Conservation (phyloP, 2,797 vertebrate genomes). For the Nannoperca australis region DNA sequence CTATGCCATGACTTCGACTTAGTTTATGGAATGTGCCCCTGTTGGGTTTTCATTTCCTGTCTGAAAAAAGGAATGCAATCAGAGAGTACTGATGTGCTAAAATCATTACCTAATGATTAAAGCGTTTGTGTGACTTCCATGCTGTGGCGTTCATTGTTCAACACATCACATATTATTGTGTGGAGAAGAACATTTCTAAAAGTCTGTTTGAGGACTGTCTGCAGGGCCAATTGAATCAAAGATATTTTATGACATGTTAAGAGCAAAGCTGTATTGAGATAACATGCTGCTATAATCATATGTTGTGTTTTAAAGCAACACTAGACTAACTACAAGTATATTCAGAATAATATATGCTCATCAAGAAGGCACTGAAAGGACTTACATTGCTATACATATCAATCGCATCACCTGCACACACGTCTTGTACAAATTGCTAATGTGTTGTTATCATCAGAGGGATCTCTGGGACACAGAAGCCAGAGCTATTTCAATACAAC, state of each 20-base stretch:
- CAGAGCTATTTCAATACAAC: background rate
- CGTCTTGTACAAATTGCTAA: background rate
- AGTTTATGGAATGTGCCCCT: conserved; percentile 74
- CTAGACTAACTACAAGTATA: background rate
- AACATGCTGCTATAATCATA: background rate
- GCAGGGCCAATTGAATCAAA: conserved; percentile 36
- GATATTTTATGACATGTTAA: background rate
- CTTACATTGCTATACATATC: background rate
- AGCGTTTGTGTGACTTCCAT: conserved; percentile 73
- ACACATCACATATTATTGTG: conserved; percentile 44
- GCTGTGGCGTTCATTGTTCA: conserved; percentile 64
- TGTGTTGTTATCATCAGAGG: background rate
- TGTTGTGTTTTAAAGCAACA: background rate
- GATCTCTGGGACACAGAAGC: background rate
- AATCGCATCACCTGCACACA: conserved; percentile 1
- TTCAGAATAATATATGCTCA: conserved; percentile 8
- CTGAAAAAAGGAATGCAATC: conserved; percentile 78
- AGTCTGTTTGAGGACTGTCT: conserved; percentile 52
- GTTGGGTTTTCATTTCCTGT: conserved; percentile 80
- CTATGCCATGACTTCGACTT: conserved; percentile 61
- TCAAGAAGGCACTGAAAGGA: conserved; percentile 1
- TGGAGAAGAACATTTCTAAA: conserved; percentile 40
- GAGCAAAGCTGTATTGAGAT: background rate
- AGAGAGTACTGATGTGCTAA: conserved; percentile 77
- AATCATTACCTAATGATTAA: conserved; percentile 83